Base-by-base conservation (phyloP, 2,888 invertebrate genomes). In the Parapristionchus giblindavisi region DNA sequence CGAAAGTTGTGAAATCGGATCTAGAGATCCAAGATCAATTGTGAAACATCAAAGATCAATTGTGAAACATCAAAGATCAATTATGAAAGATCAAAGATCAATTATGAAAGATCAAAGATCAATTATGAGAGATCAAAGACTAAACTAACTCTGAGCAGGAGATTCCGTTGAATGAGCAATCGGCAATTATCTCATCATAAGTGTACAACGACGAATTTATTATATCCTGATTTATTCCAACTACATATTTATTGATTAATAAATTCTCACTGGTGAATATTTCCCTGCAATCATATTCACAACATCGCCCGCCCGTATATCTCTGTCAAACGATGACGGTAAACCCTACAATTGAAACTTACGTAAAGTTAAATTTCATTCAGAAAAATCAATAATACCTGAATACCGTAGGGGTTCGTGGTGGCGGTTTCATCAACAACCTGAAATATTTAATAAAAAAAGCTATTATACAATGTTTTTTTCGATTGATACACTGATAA, bases 111-210 rank as follows among this genome's bases (percentile, higher is more conserved):
- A 8, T 17, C 43, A 43, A 43, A 43, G 8, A 43, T 43, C 17
- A 43, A 17, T 17, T 43, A 8, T 43, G 11, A n/a, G 56, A 14
- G 21, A n/a, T 54, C 24, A n/a, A 14, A 54, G 56, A 66, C 51
- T n/a, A 48, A 14, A 65, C 27, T 76, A 14, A 79, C 79, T 63
- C 71, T 0, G 73, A 48, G 52, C 82, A 82, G 1, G 77, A 61
- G 14, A 29, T 34, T 40, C 80, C 80, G 5, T 78, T 76, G 72
- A 83, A 83, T 34, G 78, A 76, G 72, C 83, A 83, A 17, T 83
- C 83, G 14, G 78, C 76, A 14, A 83, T 72, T 24, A 81, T 60
- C 29, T 83, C 81, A 11, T 78, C 68, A 60, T 77, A 83, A 0
- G 73, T 56, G 63, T 82, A 82, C 6, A 80, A 14, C 0, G 82